Evolutionary conservation across 2,113 vertebrate species (phyloP), one percentile per base, ranked within the genome.

Genomic region (Etia nguti): DNA sequence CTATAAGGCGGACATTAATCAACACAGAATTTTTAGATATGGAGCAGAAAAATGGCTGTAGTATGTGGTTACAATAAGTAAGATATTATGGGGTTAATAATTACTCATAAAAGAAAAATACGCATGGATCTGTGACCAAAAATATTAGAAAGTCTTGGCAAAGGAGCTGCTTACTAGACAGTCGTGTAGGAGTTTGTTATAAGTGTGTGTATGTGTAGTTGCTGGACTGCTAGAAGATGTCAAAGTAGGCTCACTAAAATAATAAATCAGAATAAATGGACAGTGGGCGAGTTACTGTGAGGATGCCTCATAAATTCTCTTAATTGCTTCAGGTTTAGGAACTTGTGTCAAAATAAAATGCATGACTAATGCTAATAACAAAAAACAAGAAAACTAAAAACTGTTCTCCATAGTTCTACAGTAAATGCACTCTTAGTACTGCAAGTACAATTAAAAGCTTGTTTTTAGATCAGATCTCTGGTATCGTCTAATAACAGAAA

Each of bases 1-100:
- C 98, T 98, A 88, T 12, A 59, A 8, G 31, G 15, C 88, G 12
- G 26, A 31, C 16, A 10, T 20, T 1, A 6, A 50, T 57, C 24
- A 26, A 83, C 3, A 22, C 8, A 73, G 2, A 77, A 24, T 6
- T 24, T 52, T 43, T 31, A 22, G n/a, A 77, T 52, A 77, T 52
- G 73, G 26, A 77, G 73, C 3, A 52, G 26, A 10, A 52, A 75
- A 77, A 48, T 75, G 68, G 70, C 24, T 50, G 43, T 31, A 48
- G 26, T 77, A 31, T 20, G 4, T 13, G 18, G 46, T 31, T 52
- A 10, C 16, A 52, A 77, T 13, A 11, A 50, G 12, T 50, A 52
- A 31, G 10, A 8, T 12, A 52, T 50, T 12, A 20, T 34, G 26
- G 68, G 68, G 41, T 52, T 77, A 52, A 34, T 34, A 52, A 29